Conservation (phyloP, 2,113 vertebrate species). For the Otis tarda region DNA sequence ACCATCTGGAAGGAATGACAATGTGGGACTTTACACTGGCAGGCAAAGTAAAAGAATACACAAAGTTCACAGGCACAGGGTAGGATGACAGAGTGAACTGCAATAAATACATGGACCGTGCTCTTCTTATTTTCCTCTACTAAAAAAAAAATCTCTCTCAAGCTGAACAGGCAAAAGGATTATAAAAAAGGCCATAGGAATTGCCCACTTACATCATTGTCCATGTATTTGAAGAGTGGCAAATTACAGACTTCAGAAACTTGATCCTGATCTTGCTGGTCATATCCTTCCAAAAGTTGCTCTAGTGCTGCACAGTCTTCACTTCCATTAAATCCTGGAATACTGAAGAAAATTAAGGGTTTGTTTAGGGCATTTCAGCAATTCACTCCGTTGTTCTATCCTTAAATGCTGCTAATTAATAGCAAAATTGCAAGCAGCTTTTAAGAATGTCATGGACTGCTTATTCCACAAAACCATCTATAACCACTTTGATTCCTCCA, state of each 20-base stretch:
- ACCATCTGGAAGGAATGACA: not conserved
- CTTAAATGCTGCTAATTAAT: not conserved
- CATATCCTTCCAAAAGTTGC: conserved; percentile 91
- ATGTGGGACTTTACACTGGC: not conserved
- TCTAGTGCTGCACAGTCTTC: conserved; percentile 92
- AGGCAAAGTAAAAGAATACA: not conserved
- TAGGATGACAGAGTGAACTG: not conserved
- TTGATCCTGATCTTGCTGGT: conserved; percentile 95
- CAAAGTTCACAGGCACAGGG: not conserved
- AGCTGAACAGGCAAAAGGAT: not conserved
- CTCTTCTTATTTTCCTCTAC: not conserved
- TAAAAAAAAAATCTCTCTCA: not conserved
- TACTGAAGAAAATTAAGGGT: conserved; percentile 71
- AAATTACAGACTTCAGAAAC: conserved; percentile 91
- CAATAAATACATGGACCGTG: not conserved
- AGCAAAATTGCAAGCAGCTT: not conserved
- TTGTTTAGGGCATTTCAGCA: not conserved
- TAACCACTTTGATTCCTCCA: not conserved
- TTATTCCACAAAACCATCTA: not conserved
- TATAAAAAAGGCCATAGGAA: not conserved
- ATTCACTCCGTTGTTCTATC: not conserved
- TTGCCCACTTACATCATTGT: conserved; percentile 91
- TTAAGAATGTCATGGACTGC: not conserved
- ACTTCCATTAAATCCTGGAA: conserved; percentile 93
- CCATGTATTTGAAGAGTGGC: conserved; percentile 98